These are phyloP conservation scores for Phenganax marumi DNA, from an alignment of 92 coral and sea anemone species.

Conservation along the genomic window DNA sequence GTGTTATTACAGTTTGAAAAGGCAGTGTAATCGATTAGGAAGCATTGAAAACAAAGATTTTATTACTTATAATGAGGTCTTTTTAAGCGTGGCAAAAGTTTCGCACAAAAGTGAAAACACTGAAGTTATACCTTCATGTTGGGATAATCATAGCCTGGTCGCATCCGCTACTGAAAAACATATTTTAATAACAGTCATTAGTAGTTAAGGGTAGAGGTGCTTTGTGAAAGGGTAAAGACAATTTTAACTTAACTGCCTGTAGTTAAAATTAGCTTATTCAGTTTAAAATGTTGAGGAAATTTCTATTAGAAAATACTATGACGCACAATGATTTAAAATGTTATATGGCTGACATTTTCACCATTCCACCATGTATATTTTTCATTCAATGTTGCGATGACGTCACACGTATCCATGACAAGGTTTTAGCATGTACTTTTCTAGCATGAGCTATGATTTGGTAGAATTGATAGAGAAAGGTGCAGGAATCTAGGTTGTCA, in stretches of 20 bases:
- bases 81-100: not conserved
- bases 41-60: not conserved
- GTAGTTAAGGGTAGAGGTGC: not conserved
- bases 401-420: too few species aligned
- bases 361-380: too few species aligned
- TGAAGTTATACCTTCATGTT: not conserved
- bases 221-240: slow-evolving; percentile 3
- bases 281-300: not conserved
- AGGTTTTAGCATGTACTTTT: too few species aligned
- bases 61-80: not conserved
- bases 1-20: not conserved
- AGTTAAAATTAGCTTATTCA: not conserved
- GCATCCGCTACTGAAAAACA: slow-evolving; percentile 11
- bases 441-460: too few species aligned
- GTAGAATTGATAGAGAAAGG: too few species aligned
- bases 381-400: too few species aligned
- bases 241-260: not conserved
- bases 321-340: too few species aligned
- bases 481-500: too few species aligned
- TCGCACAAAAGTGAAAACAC: not conserved
- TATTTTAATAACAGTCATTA: slow-evolving; percentile 11
- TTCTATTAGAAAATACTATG: too few species aligned
- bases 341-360: too few species aligned
- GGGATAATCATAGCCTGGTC: slow-evolving; percentile 10
- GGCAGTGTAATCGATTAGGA: slow-evolving; percentile 12